Base-by-base conservation (phyloP, 2,797 vertebrate genomes). In the Spinus olivaceus region DNA sequence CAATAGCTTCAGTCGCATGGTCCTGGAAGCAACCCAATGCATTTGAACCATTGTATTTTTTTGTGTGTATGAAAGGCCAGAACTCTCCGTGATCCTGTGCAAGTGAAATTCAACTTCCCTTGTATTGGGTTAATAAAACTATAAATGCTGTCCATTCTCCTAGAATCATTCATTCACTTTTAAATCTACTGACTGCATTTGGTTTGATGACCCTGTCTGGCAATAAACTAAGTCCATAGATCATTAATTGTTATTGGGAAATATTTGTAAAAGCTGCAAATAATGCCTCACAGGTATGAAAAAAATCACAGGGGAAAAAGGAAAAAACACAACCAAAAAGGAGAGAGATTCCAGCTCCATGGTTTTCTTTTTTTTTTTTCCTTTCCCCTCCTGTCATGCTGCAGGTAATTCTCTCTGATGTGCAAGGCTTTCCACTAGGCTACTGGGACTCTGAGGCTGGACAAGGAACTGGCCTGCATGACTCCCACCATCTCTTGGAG, bases 41-140 rank as follows among this genome's bases (percentile, higher is more conserved):
- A 33, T 79, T 61, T 91, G 54, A 30, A 33, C 16, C 33, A 6
- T 25, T 78, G 42, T n/a, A 51, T 5, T 59, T 54, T 59, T 54
- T 79, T 87, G 42, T 35, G 10, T 23, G 21, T 59, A 21, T 30
- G 14, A 91, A 92, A 90, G 44, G 69, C 50, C 57, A 86, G 54
- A 54, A 76, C 42, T 41, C 32, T 37, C 81, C 23, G 32, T 88
- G 73, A 91, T 49, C 50, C 63, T 37, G 6, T 16, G 23, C 23
- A 0, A 0, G 30, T 56, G 59, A 92, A 57, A 88, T 76, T 79
- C 77, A 88, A 35, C 73, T 41, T 90, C 21, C 8, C 4, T 65
- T 86, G 61, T 70, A 88, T 7, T 74, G 44, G 85, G 53, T 84
- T 95, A 84, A 83, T 81, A 81, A 90, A 91, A 69, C 70, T 59